These are phyloP conservation scores for Istiophorus platypterus DNA, from an alignment of 2,113 vertebrate species.

Conservation along the genomic window DNA sequence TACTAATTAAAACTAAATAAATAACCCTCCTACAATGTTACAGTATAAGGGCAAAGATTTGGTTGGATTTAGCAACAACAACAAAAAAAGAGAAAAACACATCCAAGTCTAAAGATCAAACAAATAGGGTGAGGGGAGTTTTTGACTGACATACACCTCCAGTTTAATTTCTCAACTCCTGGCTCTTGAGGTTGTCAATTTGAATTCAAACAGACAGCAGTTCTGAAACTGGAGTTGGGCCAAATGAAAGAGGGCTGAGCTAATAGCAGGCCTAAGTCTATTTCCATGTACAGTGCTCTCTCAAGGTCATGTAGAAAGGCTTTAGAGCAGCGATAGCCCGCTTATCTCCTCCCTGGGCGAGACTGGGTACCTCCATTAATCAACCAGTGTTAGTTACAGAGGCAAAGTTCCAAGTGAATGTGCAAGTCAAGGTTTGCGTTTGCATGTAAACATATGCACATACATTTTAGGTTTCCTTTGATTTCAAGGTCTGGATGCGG, in stretches of 20 bases:
- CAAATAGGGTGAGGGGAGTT: slow-evolving; percentile 24
- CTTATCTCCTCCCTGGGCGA: slow-evolving; percentile 78
- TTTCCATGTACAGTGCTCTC: slow-evolving; percentile 74
- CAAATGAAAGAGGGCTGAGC: slow-evolving; percentile 69
- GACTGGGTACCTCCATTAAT: slow-evolving; percentile 78
- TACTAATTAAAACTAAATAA: neutral
- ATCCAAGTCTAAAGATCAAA: neutral
- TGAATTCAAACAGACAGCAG: slow-evolving; percentile 51
- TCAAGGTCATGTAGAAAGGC: slow-evolving; percentile 77
- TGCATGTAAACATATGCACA: slow-evolving; percentile 78
- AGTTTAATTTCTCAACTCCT: slow-evolving; percentile 32
- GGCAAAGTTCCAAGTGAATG: slow-evolving; percentile 42
- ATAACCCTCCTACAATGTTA: neutral
- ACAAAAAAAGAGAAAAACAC: no score
- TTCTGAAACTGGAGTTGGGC: slow-evolving; percentile 67
- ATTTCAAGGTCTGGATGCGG: slow-evolving; percentile 66
- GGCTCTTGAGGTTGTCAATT: slow-evolving; percentile 41
- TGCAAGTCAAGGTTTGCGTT: slow-evolving; percentile 71
- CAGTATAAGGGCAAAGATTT: neutral
- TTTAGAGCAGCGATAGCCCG: slow-evolving; percentile 64
- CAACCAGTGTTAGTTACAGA: slow-evolving; percentile 74
- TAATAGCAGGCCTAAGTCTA: slow-evolving; percentile 75
- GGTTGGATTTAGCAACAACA: no score
- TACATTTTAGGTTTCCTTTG: slow-evolving; percentile 57
- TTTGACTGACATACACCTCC: slow-evolving; percentile 33